Evolutionary conservation across 30 jellyfish, hydroid and myxozoan genomes (phyloP).

Genomic region (Aurelia sp.): DNA sequence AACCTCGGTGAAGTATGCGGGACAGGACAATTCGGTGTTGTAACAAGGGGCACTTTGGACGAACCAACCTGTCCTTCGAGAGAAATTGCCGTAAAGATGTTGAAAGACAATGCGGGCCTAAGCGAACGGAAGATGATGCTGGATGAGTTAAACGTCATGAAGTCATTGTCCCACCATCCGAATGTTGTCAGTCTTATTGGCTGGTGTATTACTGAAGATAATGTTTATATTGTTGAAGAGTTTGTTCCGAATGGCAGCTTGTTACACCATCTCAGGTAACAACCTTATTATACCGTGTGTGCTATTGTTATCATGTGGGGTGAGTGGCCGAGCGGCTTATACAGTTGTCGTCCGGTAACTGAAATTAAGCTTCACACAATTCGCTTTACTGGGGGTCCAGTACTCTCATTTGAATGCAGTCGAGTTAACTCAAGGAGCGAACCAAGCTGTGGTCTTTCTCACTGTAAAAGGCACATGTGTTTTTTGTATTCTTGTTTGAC

Average conservation of each 20-base stretch:
- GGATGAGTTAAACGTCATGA: slow-evolving; percentile 77
- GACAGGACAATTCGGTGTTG: slow-evolving; percentile 53
- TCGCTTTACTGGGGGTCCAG: too few species aligned
- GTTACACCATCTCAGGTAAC: slow-evolving; percentile 68
- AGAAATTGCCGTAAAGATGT: slow-evolving; percentile 56
- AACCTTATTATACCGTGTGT: neutral
- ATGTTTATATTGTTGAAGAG: slow-evolving; percentile 88
- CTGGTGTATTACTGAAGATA: slow-evolving; percentile 93
- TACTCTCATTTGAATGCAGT: too few species aligned
- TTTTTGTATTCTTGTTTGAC: too few species aligned
- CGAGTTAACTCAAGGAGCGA: too few species aligned
- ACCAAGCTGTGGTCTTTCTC: too few species aligned
- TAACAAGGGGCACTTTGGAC: slow-evolving; percentile 42
- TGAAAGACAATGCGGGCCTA: slow-evolving; percentile 69
- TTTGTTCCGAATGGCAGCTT: slow-evolving; percentile 78
- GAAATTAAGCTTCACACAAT: too few species aligned
- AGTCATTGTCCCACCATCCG: slow-evolving; percentile 87
- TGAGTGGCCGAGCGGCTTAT: too few species aligned
- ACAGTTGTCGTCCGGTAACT: too few species aligned
- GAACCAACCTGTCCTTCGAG: slow-evolving; percentile 5
- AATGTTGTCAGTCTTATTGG: slow-evolving; percentile 82
- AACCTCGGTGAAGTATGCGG: slow-evolving; percentile 46
- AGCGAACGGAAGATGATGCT: slow-evolving; percentile 70
- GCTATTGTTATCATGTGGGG: too few species aligned
- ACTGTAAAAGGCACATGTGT: too few species aligned